Conservation (phyloP, 2,797 vertebrate species). For the Tympanoctomys barrerae region DNA sequence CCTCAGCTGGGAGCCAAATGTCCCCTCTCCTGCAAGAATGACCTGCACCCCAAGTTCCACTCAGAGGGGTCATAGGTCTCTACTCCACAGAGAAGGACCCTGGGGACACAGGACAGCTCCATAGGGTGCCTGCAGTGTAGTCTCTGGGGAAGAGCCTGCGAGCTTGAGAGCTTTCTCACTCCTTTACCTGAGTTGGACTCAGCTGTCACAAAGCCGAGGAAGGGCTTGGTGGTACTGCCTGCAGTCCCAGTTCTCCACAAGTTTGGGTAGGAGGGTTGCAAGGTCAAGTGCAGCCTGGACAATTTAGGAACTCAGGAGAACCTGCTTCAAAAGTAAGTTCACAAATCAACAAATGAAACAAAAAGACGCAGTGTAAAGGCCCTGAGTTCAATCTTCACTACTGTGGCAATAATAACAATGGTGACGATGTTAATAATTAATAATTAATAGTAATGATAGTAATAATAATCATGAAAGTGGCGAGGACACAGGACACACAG, state of each 20-base stretch:
- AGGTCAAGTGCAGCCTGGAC: not conserved
- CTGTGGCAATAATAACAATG: not conserved
- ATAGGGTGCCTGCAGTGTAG: not conserved
- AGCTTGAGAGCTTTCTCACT: not conserved
- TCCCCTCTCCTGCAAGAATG: not conserved
- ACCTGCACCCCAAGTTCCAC: not conserved
- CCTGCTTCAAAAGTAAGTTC: not conserved
- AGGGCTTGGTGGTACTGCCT: not conserved
- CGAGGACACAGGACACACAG: fast-evolving
- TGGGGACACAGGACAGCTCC: not conserved
- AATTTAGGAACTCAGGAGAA: not conserved
- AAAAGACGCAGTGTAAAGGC: not conserved
- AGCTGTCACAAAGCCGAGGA: not conserved
- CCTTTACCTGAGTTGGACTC: not conserved
- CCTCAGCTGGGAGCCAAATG: not conserved
- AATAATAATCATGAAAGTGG: not conserved
- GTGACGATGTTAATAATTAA: not conserved
- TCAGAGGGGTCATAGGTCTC: not conserved
- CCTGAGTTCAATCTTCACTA: not conserved
- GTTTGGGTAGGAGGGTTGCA: not conserved
- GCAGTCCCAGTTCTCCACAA: not conserved
- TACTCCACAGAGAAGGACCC: too few species aligned
- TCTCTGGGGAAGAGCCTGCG: not conserved
- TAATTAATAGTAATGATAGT: not conserved
- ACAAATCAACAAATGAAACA: not conserved